These are phyloP conservation scores for Julus scanicus DNA, from an alignment of 2,888 invertebrate genomes.

Conservation along the genomic window DNA sequence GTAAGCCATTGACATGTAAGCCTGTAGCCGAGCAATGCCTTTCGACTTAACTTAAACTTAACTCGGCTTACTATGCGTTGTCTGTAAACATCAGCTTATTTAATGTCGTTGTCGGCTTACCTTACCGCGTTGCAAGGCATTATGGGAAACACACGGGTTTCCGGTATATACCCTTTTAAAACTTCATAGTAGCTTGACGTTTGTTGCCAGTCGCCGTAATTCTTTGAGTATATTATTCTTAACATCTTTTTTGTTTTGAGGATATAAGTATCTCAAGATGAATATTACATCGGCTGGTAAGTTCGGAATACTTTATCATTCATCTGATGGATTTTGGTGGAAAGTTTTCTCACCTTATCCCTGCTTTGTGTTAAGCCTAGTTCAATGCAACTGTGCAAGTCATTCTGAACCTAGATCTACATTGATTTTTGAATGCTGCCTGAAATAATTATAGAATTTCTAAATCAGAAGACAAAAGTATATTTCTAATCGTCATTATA, in stretches of 20 bases:
- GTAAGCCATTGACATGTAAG: no score
- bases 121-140: neutral
- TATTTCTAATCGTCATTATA: no score
- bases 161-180: neutral
- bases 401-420: neutral
- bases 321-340: neutral
- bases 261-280: constrained; percentile 48
- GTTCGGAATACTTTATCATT: neutral
- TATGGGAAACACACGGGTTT: constrained; percentile 21
- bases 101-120: neutral
- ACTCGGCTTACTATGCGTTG: neutral
- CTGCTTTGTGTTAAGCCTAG: neutral
- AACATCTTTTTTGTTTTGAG: neutral
- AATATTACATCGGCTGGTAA: constrained; percentile 60
- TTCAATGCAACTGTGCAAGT: neutral
- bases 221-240: neutral
- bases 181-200: neutral
- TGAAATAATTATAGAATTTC: no score
- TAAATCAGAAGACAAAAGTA: no score
- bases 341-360: neutral
- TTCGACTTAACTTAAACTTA: no score
- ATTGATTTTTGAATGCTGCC: no score
- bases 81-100: neutral
- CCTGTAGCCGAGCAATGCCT: no score
- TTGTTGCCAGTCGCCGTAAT: neutral